These are phyloP conservation scores for Charadrius vociferus DNA, from an alignment of 2,113 vertebrate species.

Conservation along the genomic window DNA sequence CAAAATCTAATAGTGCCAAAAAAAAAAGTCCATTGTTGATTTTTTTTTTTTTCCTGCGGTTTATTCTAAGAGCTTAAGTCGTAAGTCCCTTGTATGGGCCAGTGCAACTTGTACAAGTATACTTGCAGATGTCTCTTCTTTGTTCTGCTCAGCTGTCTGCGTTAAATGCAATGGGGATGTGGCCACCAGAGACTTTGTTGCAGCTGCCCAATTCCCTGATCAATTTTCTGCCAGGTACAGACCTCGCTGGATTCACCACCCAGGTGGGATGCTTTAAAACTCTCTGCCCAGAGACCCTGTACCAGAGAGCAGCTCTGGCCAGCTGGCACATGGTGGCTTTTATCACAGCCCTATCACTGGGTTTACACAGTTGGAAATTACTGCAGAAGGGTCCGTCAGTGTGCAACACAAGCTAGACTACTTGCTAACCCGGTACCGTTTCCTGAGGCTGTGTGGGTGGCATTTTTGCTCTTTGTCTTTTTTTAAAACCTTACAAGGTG, in stretches of 20 bases:
- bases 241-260: not conserved
- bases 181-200: not conserved
- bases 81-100: not conserved
- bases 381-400: too few species aligned
- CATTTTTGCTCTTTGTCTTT: not conserved
- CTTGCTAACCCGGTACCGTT: not conserved
- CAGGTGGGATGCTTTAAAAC: not conserved
- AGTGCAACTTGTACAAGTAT: not conserved
- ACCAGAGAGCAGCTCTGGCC: not conserved
- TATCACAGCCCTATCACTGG: rapidly evolving
- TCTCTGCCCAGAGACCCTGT: not conserved
- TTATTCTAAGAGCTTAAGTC: not conserved
- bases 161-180: not conserved
- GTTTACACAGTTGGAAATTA: not conserved
- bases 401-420: not conserved
- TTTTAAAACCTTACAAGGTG: not conserved
- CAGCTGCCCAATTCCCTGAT: not conserved
- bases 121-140: not conserved
- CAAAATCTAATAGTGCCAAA: not conserved
- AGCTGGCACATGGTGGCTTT: rapidly evolving
- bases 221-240: not conserved
- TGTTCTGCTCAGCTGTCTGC: not conserved
- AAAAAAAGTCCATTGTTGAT: not conserved
- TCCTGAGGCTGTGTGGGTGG: not conserved
- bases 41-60: not conserved